Percentiles rank a stretch among this genome's conserved stretches.
Conservation (phyloP, 2,113 vertebrate genomes). For the Chrysochloris asiatica region DNA sequence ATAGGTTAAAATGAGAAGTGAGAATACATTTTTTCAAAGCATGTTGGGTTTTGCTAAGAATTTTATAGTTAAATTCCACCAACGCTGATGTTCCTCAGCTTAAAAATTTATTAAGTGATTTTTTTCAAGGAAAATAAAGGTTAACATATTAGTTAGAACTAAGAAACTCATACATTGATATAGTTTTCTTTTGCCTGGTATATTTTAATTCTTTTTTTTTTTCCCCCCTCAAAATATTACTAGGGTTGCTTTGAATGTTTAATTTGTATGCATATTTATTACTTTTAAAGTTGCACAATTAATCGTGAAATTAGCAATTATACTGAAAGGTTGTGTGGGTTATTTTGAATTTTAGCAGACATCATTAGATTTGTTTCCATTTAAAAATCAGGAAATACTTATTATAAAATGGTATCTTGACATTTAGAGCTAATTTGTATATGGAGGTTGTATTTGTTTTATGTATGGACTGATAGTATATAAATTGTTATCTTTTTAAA, state of each 20-base stretch:
- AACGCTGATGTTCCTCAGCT: too few species aligned
- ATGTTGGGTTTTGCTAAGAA: conserved; percentile 34
- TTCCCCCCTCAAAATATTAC: neutral
- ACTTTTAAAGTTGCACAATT: neutral
- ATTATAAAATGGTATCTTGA: neutral
- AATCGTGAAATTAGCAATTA: too few species aligned
- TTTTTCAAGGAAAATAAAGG: too few species aligned
- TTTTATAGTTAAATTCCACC: too few species aligned
- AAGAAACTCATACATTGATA: too few species aligned
- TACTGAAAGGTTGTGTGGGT: neutral
- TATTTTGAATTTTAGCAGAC: conserved; percentile 58
- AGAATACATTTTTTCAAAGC: conserved; percentile 9
- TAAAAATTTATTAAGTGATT: too few species aligned
- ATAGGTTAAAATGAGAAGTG: neutral
- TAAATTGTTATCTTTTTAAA: conserved; percentile 39
- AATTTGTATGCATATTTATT: neutral
- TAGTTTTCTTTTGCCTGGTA: neutral
- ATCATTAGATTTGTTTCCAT: conserved; percentile 23
- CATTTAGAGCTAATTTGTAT: neutral
- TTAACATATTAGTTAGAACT: too few species aligned
- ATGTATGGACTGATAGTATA: neutral
- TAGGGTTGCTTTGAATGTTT: conserved; percentile 16
- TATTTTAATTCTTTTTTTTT: neutral
- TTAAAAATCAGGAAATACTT: conserved; percentile 47
- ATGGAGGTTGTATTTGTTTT: neutral